A percentile compares a stretch with the other conserved stretches of the same genome.
Evolutionary conservation across 2,888 invertebrate species (phyloP).

Genomic region (Drosophila buzzatii): DNA sequence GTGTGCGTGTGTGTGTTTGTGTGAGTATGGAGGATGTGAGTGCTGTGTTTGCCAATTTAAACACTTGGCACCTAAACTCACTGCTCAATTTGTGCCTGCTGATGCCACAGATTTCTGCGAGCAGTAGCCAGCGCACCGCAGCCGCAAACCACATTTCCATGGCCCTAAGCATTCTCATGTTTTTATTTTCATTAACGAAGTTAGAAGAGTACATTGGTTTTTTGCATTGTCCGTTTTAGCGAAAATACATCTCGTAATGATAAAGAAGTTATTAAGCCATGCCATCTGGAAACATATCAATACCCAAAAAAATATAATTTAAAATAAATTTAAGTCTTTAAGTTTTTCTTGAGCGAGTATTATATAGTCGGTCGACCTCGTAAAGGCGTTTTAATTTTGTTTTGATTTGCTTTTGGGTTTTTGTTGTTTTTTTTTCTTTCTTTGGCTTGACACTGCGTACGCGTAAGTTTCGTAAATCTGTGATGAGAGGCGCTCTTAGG

Average conservation of each 20-base stretch:
- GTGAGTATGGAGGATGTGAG: conserved; percentile 14
- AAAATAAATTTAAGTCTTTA: no score
- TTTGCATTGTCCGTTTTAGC: background rate
- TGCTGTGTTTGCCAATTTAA: conserved; percentile 16
- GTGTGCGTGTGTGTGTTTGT: background rate
- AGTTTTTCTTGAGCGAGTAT: background rate
- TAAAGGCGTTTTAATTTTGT: background rate
- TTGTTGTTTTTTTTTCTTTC: background rate
- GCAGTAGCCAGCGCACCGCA: conserved; percentile 8
- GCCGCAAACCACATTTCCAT: conserved; percentile 7
- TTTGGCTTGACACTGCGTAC: conserved; percentile 26
- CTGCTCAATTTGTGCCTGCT: conserved; percentile 47
- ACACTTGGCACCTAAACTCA: conserved; percentile 31
- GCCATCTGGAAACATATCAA: no score
- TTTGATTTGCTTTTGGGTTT: background rate
- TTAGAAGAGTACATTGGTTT: background rate
- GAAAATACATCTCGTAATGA: no score
- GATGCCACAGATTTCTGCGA: conserved; percentile 5
- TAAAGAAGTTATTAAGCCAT: no score
- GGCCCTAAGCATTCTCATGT: conserved; percentile 4
- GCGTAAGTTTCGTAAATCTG: conserved; percentile 25
- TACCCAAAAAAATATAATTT: no score
- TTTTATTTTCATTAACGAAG: background rate
- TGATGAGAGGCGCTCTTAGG: conserved; percentile 15
- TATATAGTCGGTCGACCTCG: background rate